Conservation (phyloP, 2,113 vertebrate species). For the Erythrolamprus reginae region DNA sequence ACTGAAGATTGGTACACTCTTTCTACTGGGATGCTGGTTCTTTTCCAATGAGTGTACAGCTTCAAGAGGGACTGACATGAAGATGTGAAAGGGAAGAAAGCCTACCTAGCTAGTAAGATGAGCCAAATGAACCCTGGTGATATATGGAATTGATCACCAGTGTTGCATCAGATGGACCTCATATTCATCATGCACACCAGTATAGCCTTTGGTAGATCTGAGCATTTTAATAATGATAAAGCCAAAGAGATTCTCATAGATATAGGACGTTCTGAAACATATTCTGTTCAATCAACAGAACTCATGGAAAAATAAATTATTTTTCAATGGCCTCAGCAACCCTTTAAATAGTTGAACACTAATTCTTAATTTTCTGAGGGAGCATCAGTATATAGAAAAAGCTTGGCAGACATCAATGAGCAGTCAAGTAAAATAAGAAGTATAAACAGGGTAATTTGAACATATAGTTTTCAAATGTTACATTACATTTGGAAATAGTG, state of each 20-base stretch:
- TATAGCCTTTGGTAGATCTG: background rate
- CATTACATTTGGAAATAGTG: background rate
- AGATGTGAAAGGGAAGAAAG: background rate
- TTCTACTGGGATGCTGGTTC: background rate
- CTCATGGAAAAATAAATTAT: background rate
- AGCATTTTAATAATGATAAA: background rate
- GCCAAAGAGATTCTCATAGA: background rate
- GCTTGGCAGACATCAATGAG: background rate
- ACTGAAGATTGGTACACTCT: background rate
- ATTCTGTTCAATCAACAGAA: background rate
- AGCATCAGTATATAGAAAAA: background rate
- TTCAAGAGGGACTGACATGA: background rate
- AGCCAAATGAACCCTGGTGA: background rate
- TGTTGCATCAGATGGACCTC: background rate
- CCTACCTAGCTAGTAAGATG: background rate
- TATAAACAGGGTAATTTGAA: conserved; percentile 21
- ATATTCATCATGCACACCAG: background rate
- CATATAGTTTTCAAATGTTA: conserved; percentile 17
- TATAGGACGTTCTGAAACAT: background rate
- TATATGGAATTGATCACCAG: background rate
- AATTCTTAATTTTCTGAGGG: background rate
- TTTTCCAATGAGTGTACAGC: background rate
- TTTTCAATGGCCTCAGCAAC: background rate
- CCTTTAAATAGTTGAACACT: background rate
- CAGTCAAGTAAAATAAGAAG: background rate